Conservation (phyloP, 2,113 vertebrate species). For the Hassar affinis region DNA sequence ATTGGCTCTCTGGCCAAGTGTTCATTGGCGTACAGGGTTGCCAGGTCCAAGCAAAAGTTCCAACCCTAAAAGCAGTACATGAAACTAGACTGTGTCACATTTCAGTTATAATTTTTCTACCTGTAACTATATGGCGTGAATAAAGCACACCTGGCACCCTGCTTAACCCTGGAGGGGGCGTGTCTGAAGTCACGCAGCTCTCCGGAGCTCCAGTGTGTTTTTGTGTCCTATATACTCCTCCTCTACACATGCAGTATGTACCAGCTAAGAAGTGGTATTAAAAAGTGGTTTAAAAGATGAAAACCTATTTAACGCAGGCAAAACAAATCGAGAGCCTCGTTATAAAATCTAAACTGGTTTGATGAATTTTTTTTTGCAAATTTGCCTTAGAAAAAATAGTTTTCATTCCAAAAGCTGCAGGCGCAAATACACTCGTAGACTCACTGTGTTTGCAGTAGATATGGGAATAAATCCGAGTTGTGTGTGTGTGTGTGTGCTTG, state of each 20-base stretch:
- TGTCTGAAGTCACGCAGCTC: too few species aligned
- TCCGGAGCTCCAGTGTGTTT: neutral
- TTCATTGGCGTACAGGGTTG: neutral
- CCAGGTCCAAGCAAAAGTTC: neutral
- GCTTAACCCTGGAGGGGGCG: neutral
- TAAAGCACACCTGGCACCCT: neutral
- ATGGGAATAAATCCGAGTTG: slow-evolving; percentile 11
- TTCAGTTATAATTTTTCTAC: too few species aligned
- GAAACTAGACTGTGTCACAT: too few species aligned
- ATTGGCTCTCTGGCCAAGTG: neutral
- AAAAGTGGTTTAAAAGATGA: too few species aligned
- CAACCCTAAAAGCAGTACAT: neutral
- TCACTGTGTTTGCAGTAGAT: slow-evolving; percentile 2
- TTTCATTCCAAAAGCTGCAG: neutral
- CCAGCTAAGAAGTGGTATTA: neutral
- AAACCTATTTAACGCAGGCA: neutral
- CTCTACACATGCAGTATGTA: neutral
- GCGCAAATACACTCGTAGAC: neutral
- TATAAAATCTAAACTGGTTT: neutral
- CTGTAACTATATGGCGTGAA: neutral
- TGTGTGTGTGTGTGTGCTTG: slow-evolving; percentile 33
- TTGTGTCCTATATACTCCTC: neutral
- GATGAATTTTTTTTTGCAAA: neutral
- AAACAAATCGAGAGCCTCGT: too few species aligned
- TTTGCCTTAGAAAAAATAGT: neutral